Percentiles rank a stretch among this genome's conserved stretches.
phyloP scores from a whole-genome alignment of 2,113 vertebrate species.

The Pseudopipra pipra region DNA sequence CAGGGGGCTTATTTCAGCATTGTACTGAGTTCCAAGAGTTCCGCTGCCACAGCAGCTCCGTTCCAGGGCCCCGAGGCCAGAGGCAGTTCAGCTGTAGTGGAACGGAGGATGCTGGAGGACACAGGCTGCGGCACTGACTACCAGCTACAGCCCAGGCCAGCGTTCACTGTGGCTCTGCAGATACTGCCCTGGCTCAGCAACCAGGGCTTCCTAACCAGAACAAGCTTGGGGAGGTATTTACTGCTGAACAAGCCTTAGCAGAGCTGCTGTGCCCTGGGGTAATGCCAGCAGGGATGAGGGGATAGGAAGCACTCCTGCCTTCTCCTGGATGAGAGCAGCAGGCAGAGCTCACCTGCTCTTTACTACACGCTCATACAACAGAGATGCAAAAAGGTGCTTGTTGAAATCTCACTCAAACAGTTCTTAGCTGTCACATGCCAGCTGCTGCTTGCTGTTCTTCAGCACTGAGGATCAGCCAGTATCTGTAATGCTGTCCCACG shows the following conservation, averaged over 20 bases:
- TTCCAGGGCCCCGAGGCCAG: neutral
- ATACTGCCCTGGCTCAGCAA: neutral
- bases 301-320: neutral
- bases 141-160: neutral
- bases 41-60: neutral
- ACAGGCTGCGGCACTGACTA: neutral
- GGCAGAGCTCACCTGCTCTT: neutral
- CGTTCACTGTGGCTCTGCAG: neutral
- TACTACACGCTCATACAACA: neutral
- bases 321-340: fast-evolving
- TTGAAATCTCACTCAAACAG: neutral
- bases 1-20: neutral
- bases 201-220: neutral
- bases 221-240: neutral
- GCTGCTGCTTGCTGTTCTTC: neutral
- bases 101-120: no score
- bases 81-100: neutral
- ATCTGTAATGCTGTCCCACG: neutral
- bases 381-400: neutral
- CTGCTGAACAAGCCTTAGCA: neutral
- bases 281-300: neutral
- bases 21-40: neutral
- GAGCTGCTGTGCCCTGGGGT: neutral
- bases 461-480: neutral
- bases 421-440: neutral